Conservation (phyloP, 2,797 vertebrate genomes). For the Sebastes kiyomatsui region DNA sequence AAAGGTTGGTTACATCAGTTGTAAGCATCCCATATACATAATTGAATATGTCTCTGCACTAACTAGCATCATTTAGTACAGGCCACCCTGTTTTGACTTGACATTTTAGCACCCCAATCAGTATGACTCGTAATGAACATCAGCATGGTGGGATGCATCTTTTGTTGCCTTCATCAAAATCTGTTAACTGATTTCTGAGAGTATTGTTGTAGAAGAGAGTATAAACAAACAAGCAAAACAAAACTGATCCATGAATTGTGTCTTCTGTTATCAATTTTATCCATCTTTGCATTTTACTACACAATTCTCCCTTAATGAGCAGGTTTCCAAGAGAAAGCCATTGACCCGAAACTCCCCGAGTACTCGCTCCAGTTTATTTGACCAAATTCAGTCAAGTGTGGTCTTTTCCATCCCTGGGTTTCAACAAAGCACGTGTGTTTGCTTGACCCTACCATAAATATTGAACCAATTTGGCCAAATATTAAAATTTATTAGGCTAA, state of each 20-base stretch:
- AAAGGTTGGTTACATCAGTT: not conserved
- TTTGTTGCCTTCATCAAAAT: conserved; percentile 1
- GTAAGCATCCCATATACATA: not conserved
- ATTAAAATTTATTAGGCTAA: not conserved
- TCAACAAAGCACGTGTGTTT: conserved; percentile 55
- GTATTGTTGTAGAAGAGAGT: not conserved
- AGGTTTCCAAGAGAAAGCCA: conserved; percentile 50
- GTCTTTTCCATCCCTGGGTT: conserved; percentile 40
- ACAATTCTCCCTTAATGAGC: conserved; percentile 48
- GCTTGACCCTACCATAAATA: conserved; percentile 31
- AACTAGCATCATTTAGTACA: not conserved
- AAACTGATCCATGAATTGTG: not conserved
- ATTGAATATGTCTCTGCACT: not conserved
- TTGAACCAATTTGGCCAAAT: conserved; percentile 3
- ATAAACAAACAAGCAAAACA: not conserved
- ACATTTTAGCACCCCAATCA: not conserved
- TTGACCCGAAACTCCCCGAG: conserved; percentile 54
- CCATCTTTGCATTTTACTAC: conserved; percentile 31
- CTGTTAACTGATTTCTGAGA: not conserved
- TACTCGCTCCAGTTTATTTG: conserved; percentile 51
- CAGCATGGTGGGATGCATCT: not conserved
- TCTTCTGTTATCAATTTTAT: conserved; percentile 21
- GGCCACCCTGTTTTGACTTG: not conserved
- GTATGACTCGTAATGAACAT: not conserved
- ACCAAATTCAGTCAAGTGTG: conserved; percentile 58